These are phyloP conservation scores for Cerastoderma edule DNA, from an alignment of 2,888 invertebrate genomes.

Conservation along the genomic window DNA sequence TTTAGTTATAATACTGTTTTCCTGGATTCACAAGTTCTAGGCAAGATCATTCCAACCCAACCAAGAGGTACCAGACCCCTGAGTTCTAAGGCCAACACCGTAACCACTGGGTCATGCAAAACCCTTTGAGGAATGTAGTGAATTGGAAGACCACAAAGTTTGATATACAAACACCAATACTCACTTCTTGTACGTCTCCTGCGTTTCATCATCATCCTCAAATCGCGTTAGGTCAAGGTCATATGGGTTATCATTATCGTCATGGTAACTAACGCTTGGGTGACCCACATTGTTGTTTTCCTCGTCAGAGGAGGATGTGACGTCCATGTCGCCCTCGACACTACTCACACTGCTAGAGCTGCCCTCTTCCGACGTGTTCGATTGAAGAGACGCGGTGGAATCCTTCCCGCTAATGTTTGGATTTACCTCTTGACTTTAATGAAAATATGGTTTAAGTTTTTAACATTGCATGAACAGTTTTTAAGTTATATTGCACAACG, in stretches of 20 bases:
- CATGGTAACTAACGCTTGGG: slow-evolving; percentile 1
- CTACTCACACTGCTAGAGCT: slow-evolving; percentile 84
- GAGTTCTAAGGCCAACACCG: too few relatives aligned
- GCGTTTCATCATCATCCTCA: slow-evolving; percentile 43
- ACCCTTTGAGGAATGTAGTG: too few relatives aligned
- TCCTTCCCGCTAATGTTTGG: slow-evolving; percentile 81
- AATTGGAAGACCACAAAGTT: too few relatives aligned
- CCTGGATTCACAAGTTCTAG: too few relatives aligned
- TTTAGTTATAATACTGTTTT: too few relatives aligned
- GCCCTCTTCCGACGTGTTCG: slow-evolving; percentile 83
- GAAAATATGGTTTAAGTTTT: background rate
- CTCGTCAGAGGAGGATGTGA: slow-evolving; percentile 38
- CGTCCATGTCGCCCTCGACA: slow-evolving; percentile 48
- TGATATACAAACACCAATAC: background rate
- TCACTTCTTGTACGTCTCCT: slow-evolving; percentile 52
- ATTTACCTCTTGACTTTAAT: slow-evolving; percentile 72
- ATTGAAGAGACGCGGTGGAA: slow-evolving; percentile 87
- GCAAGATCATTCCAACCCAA: too few relatives aligned
- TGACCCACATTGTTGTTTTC: slow-evolving; percentile 11
- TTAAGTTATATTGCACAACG: too few relatives aligned
- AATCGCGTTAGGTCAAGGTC: slow-evolving; percentile 43
- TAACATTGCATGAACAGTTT: too few relatives aligned
- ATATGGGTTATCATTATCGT: slow-evolving; percentile 45
- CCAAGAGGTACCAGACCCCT: too few relatives aligned
- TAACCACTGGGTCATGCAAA: too few relatives aligned